These are phyloP conservation scores for Threskiornis aethiopicus DNA, from an alignment of 2,797 vertebrate species.

Conservation along the genomic window DNA sequence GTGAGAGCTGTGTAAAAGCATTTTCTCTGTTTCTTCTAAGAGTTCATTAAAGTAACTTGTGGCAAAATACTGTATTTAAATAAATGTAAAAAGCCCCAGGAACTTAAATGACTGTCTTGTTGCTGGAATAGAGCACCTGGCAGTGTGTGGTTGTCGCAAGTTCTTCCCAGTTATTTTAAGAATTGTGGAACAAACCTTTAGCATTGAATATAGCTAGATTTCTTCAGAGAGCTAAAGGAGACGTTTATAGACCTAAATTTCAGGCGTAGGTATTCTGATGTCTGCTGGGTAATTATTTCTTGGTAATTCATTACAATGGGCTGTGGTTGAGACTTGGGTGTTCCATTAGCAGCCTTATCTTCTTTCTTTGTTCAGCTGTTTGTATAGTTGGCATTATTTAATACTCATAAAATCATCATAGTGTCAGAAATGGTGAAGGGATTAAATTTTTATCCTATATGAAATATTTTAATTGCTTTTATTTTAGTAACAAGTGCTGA, in stretches of 20 bases:
- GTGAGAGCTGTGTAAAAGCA: not conserved
- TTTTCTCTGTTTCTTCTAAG: not conserved
- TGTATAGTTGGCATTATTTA: not conserved
- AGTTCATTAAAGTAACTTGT: constrained; percentile 20
- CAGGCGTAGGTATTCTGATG: not conserved
- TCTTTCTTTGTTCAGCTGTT: not conserved
- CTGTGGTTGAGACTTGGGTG: not conserved
- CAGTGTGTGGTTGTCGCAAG: not conserved
- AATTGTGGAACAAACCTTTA: not conserved
- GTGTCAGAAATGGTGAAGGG: not conserved
- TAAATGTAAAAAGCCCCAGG: not conserved
- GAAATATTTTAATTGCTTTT: not conserved
- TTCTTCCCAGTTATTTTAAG: constrained; percentile 22
- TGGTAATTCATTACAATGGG: not conserved
- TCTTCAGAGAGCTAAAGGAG: not conserved
- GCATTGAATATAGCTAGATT: not conserved
- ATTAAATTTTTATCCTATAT: not conserved
- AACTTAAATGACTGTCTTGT: not conserved
- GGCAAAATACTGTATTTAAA: not conserved
- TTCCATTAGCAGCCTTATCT: constrained; percentile 15
- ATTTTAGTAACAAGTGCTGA: not conserved
- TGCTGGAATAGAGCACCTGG: constrained; percentile 28
- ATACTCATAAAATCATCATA: not conserved
- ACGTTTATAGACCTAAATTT: not conserved
- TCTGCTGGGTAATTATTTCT: not conserved